Conservation (phyloP, 2,113 vertebrate genomes). For the Lepus timidus region DNA sequence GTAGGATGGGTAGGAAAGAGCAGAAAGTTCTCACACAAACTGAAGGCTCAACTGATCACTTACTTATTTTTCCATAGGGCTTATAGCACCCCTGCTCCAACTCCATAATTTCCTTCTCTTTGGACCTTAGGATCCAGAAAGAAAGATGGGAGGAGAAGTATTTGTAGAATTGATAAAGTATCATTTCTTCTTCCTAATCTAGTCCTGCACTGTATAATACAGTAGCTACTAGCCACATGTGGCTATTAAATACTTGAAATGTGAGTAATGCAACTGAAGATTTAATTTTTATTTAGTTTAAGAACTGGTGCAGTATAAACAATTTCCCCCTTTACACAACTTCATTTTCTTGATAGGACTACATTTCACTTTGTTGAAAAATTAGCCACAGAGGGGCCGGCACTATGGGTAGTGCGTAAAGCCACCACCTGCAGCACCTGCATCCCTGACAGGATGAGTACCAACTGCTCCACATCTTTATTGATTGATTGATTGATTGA, state of each 20-base stretch:
- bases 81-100: background rate
- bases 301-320: slow-evolving; percentile 1
- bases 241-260: slow-evolving; percentile 45
- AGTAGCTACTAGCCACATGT: background rate
- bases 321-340: background rate
- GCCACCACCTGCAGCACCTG: too few relatives aligned
- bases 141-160: background rate
- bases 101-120: slow-evolving; percentile 9
- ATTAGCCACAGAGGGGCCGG: too few relatives aligned
- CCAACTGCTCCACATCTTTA: too few relatives aligned
- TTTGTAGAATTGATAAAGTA: slow-evolving; percentile 16
- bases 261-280: background rate
- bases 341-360: slow-evolving; percentile 37
- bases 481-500: too few relatives aligned
- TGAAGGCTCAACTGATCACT: background rate
- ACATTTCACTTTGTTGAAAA: slow-evolving; percentile 38
- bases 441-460: too few relatives aligned
- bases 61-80: background rate
- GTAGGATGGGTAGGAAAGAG: slow-evolving; percentile 36
- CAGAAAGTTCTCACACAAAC: background rate
- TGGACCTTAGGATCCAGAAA: slow-evolving; percentile 29
- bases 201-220: background rate
- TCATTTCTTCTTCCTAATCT: slow-evolving; percentile 23
- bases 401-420: too few relatives aligned
- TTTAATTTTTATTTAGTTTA: slow-evolving; percentile 57